phyloP scores from a whole-genome alignment of 2,888 invertebrate species.

The Cosmia pyralina region DNA sequence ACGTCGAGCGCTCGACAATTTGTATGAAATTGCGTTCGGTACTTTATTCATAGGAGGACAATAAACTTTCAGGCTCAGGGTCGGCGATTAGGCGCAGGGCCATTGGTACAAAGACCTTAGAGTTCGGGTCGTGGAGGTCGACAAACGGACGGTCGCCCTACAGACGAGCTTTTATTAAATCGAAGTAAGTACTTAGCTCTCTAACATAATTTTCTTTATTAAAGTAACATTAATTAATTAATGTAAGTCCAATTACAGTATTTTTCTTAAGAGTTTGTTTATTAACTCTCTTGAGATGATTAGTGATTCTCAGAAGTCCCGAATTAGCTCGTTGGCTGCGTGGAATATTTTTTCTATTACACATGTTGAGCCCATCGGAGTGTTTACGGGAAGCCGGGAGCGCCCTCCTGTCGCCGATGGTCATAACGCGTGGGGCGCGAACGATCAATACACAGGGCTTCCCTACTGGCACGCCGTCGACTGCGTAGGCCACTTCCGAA shows the following conservation, averaged over 20 bases:
- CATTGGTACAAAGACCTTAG: slow-evolving; percentile 69
- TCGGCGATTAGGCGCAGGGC: slow-evolving; percentile 63
- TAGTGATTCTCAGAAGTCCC: slow-evolving; percentile 23
- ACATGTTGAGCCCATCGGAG: slow-evolving; percentile 76
- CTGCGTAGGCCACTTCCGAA: slow-evolving; percentile 76
- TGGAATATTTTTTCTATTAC: slow-evolving; percentile 68
- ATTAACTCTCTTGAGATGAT: slow-evolving; percentile 26
- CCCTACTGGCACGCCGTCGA: slow-evolving; percentile 75
- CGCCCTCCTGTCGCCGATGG: slow-evolving; percentile 88
- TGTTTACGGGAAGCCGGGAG: slow-evolving; percentile 82
- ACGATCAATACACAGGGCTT: slow-evolving; percentile 88
- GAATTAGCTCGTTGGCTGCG: slow-evolving; percentile 50
- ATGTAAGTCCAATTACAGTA: not conserved
- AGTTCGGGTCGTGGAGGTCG: slow-evolving; percentile 67
- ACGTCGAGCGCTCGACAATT: slow-evolving; percentile 67
- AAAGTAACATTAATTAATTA: slow-evolving; percentile 23
- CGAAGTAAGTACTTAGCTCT: slow-evolving; percentile 30
- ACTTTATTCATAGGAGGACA: slow-evolving; percentile 63
- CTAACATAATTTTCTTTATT: slow-evolving; percentile 21
- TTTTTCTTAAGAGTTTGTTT: slow-evolving; percentile 9
- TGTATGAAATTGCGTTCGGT: slow-evolving; percentile 70
- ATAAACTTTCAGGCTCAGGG: slow-evolving; percentile 69
- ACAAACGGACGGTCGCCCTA: slow-evolving; percentile 59
- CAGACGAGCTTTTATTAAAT: slow-evolving; percentile 62
- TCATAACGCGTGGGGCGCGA: slow-evolving; percentile 85